These are phyloP conservation scores for Leptoteleia sp. DNA, from an alignment of 1,140 invertebrate species.

Conservation along the genomic window DNA sequence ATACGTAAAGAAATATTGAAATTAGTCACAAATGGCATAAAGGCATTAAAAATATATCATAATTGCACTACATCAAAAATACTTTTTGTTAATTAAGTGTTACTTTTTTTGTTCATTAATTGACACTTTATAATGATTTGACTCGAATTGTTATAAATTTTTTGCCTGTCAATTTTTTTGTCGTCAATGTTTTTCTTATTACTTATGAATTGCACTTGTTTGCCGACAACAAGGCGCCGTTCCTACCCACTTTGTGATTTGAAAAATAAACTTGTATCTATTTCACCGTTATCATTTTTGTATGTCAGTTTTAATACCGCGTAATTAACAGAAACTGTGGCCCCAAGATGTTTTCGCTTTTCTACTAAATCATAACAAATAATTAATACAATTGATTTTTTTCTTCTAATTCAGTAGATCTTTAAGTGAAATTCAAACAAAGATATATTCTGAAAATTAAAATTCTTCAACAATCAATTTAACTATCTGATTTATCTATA, in stretches of 20 bases:
- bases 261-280: neutral
- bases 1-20: too few relatives aligned
- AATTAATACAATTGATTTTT: too few relatives aligned
- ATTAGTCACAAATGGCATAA: neutral
- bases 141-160: neutral
- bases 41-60: neutral
- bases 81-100: neutral
- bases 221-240: neutral
- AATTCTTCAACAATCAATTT: too few relatives aligned
- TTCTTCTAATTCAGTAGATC: too few relatives aligned
- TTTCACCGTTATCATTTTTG: neutral
- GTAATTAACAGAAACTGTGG: too few relatives aligned
- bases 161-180: neutral
- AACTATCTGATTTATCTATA: too few relatives aligned
- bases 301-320: too few relatives aligned
- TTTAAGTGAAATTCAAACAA: too few relatives aligned
- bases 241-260: neutral
- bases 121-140: neutral
- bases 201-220: neutral
- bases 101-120: neutral
- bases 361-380: too few relatives aligned
- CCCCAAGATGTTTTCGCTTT: too few relatives aligned
- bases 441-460: too few relatives aligned
- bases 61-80: neutral
- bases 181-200: neutral